phyloP scores from a whole-genome alignment of 37 sponge, comb jelly and placozoan genomes.

The Amphimedon queenslandica region DNA sequence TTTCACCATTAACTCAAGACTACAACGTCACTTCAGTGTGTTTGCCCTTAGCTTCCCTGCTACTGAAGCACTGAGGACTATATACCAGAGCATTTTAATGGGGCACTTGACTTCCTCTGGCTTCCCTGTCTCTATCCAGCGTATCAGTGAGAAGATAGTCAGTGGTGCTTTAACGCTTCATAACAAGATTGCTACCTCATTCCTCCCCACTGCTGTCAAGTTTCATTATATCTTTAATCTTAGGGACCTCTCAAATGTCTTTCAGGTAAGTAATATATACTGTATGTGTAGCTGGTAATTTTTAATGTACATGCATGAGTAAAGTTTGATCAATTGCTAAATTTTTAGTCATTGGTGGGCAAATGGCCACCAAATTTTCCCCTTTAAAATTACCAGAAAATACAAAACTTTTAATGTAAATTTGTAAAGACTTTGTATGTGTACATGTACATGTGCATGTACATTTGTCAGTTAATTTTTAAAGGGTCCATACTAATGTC shows the following conservation, averaged over 20 bases:
- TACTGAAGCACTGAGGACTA: conserved; percentile 62
- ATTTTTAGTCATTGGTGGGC: too few species aligned
- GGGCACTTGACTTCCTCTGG: conserved; percentile 76
- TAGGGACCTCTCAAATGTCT: conserved; percentile 95
- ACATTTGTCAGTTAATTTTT: too few species aligned
- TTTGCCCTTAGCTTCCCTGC: conserved; percentile 96
- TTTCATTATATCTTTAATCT: conserved; percentile 99
- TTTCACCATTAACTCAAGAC: conserved; percentile 96
- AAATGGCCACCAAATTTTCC: too few species aligned
- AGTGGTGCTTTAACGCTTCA: conserved; percentile 83
- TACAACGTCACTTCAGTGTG: conserved; percentile 96
- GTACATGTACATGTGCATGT: too few species aligned
- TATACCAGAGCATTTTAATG: conserved; percentile 83
- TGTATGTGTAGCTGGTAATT: neutral
- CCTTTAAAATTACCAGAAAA: too few species aligned
- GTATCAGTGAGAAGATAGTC: conserved; percentile 70
- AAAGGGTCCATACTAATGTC: too few species aligned
- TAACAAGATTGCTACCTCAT: conserved; percentile 78
- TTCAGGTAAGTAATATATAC: conserved; percentile 59
- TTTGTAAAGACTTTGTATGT: too few species aligned
- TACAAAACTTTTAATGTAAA: too few species aligned
- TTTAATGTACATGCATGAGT: neutral
- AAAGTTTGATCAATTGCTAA: too few species aligned
- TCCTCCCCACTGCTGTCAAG: conserved; percentile 99
- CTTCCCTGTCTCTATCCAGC: conserved; percentile 61